Evolutionary conservation across 2,113 vertebrate species (phyloP).

Genomic region (Leucopsar rothschildi): DNA sequence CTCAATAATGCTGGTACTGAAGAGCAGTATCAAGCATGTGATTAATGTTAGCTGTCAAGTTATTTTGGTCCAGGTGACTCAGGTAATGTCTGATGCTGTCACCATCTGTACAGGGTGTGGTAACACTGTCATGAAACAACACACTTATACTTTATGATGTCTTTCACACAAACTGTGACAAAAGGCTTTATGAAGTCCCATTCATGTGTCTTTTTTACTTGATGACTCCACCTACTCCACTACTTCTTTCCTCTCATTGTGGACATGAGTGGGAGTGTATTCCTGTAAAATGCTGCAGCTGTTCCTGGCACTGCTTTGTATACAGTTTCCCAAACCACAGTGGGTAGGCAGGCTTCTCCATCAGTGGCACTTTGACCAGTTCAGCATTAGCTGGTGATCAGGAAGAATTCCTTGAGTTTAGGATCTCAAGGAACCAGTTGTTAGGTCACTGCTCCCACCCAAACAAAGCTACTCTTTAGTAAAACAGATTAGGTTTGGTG

Average conservation of each 20-base stretch:
- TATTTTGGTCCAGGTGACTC: constrained; percentile 39
- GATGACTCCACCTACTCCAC: neutral
- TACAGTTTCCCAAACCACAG: neutral
- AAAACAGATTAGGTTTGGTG: neutral
- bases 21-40: neutral
- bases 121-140: neutral
- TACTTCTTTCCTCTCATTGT: constrained; percentile 26
- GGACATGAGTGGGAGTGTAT: neutral
- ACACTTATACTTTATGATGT: neutral
- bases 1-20: neutral
- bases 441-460: neutral
- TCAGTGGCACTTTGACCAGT: neutral
- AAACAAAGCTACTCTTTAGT: neutral
- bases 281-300: neutral
- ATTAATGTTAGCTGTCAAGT: neutral
- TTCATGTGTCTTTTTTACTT: neutral
- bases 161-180: neutral
- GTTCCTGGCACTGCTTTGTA: neutral
- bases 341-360: neutral
- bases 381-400: neutral
- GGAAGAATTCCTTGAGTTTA: neutral
- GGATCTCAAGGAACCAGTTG: neutral
- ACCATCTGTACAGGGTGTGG: constrained; percentile 9
- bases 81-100: neutral
- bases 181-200: neutral